phyloP scores from a whole-genome alignment of 1,140 invertebrate genomes.

The Neotoxoptera formosana region DNA sequence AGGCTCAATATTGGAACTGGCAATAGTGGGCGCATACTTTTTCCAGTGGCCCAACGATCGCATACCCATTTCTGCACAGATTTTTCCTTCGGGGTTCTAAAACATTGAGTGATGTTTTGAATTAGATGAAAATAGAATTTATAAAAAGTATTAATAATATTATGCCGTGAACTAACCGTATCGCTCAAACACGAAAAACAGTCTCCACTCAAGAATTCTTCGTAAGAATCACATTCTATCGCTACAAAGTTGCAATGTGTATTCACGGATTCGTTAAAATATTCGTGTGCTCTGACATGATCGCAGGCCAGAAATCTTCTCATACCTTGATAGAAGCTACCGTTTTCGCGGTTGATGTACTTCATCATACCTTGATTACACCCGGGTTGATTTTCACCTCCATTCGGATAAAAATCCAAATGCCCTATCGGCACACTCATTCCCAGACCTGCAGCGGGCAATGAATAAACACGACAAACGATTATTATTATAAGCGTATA shows the following conservation, averaged over 20 bases:
- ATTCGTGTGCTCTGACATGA: conserved; percentile 83
- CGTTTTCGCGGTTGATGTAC: conserved; percentile 72
- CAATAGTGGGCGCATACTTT: conserved; percentile 49
- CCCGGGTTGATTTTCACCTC: conserved; percentile 84
- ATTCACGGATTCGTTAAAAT: conserved; percentile 86
- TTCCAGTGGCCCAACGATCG: conserved; percentile 60
- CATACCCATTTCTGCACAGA: conserved; percentile 62
- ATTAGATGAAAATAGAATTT: background rate
- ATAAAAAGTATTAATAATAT: background rate
- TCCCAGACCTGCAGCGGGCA: conserved; percentile 71
- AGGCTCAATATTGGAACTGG: conserved; percentile 29
- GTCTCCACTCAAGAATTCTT: conserved; percentile 75
- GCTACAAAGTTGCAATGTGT: conserved; percentile 76
- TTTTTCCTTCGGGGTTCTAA: conserved; percentile 61
- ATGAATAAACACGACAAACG: background rate
- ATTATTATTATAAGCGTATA: background rate
- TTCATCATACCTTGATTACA: conserved; percentile 77
- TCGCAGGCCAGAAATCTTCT: conserved; percentile 83
- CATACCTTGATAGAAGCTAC: conserved; percentile 72
- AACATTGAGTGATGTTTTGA: background rate
- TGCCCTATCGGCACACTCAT: conserved; percentile 81
- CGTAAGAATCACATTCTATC: conserved; percentile 80
- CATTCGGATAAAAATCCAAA: conserved; percentile 91
- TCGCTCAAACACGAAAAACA: conserved; percentile 74
- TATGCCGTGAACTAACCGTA: conserved; percentile 56